These are phyloP conservation scores for Trematomus bernacchii DNA, from an alignment of 2,797 vertebrate species.

Conservation along the genomic window DNA sequence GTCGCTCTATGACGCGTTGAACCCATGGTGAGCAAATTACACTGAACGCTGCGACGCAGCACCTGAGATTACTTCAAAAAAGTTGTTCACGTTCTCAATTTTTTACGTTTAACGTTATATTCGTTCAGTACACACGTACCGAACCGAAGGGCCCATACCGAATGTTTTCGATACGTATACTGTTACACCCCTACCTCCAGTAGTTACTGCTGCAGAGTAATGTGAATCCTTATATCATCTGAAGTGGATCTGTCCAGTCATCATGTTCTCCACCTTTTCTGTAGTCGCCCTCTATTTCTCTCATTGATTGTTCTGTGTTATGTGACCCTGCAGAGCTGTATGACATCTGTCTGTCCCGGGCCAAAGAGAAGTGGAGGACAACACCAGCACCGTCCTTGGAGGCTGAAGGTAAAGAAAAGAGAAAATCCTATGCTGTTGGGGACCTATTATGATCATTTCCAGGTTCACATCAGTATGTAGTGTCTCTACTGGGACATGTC, in stretches of 20 bases:
- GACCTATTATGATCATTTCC: too few species aligned
- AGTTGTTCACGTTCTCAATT: too few species aligned
- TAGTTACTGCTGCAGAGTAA: conserved; percentile 17
- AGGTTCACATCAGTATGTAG: too few species aligned
- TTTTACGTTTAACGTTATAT: too few species aligned
- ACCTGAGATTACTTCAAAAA: too few species aligned
- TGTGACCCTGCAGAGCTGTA: conserved; percentile 89
- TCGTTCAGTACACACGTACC: too few species aligned
- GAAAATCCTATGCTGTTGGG: background rate
- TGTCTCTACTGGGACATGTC: too few species aligned
- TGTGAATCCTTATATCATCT: background rate
- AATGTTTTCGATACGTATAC: too few species aligned
- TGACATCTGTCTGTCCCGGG: conserved; percentile 92
- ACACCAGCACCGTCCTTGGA: conserved; percentile 82
- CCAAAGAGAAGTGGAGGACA: conserved; percentile 92
- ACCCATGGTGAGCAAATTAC: too few species aligned
- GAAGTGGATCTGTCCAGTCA: conserved; percentile 10
- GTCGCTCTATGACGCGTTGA: too few species aligned
- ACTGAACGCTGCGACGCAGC: too few species aligned
- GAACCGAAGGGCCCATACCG: too few species aligned
- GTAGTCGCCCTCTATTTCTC: background rate
- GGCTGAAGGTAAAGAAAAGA: conserved; percentile 84
- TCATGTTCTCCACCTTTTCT: background rate
- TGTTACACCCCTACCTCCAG: background rate
- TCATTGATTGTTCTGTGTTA: conserved; percentile 10